Evolutionary conservation across 2,797 vertebrate genomes (phyloP).

Genomic region (Novumbra hubbsi): DNA sequence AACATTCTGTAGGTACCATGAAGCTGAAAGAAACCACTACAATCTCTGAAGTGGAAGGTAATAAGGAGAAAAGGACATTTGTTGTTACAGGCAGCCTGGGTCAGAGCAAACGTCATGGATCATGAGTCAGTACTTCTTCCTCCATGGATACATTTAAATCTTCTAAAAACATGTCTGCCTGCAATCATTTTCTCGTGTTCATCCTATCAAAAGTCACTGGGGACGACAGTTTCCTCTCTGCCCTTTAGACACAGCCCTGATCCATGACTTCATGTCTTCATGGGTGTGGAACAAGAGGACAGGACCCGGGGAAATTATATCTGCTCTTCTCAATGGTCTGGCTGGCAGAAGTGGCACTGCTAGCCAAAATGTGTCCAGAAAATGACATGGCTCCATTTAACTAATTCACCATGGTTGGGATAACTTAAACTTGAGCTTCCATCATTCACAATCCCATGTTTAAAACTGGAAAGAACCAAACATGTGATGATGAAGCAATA

Average conservation of each 20-base stretch:
- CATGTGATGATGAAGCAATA: not conserved
- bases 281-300: not conserved
- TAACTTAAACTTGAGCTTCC: not conserved
- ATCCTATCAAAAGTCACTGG: not conserved
- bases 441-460: not conserved
- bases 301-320: not conserved
- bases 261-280: not conserved
- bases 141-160: not conserved
- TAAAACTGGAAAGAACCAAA: not conserved
- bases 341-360: not conserved
- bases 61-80: not conserved
- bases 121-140: not conserved
- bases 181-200: not conserved
- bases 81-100: not conserved
- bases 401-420: not conserved
- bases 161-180: not conserved
- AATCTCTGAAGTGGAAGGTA: not conserved
- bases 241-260: not conserved
- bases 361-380: not conserved
- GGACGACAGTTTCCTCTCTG: not conserved
- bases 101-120: not conserved
- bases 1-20: not conserved
- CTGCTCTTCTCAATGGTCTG: not conserved
- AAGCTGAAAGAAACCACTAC: not conserved
- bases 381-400: not conserved